These are phyloP conservation scores for Strix occidentalis DNA, from an alignment of 2,797 vertebrate species.

Conservation along the genomic window DNA sequence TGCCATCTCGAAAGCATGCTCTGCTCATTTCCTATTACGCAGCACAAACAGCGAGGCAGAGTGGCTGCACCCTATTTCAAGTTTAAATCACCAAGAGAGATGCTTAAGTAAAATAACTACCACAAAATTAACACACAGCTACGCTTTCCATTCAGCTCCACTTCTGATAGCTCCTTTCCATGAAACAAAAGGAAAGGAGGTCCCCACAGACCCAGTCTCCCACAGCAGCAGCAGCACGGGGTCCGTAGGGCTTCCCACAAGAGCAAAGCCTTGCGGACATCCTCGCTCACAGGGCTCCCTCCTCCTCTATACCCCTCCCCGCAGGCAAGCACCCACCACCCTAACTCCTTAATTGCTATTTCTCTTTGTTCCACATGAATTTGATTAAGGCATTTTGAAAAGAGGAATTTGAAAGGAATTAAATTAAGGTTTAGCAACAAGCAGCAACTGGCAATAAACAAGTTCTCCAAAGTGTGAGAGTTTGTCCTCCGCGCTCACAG, in stretches of 20 bases:
- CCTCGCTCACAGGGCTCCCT: background rate
- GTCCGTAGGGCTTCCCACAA: background rate
- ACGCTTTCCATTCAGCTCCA: background rate
- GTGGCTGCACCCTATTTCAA: background rate
- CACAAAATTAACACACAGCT: background rate
- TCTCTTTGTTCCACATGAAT: background rate
- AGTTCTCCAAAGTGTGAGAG: slow-evolving; percentile 17
- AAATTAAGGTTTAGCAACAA: slow-evolving; percentile 28
- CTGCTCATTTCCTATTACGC: background rate
- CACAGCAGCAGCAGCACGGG: background rate
- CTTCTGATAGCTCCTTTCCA: background rate
- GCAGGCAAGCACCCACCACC: background rate
- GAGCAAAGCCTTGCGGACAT: background rate
- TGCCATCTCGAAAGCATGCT: background rate
- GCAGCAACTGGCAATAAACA: slow-evolving; percentile 23
- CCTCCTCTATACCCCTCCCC: background rate
- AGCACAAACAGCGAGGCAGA: background rate
- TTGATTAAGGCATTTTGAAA: background rate
- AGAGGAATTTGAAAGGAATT: slow-evolving; percentile 1
- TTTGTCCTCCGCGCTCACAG: background rate
- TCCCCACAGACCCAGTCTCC: background rate
- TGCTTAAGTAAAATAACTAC: background rate
- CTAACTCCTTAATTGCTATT: background rate
- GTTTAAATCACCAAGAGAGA: background rate
- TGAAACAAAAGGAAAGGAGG: background rate